Evolutionary conservation across 2,797 vertebrate species (phyloP).

Genomic region (Ctenopoma multispine): DNA sequence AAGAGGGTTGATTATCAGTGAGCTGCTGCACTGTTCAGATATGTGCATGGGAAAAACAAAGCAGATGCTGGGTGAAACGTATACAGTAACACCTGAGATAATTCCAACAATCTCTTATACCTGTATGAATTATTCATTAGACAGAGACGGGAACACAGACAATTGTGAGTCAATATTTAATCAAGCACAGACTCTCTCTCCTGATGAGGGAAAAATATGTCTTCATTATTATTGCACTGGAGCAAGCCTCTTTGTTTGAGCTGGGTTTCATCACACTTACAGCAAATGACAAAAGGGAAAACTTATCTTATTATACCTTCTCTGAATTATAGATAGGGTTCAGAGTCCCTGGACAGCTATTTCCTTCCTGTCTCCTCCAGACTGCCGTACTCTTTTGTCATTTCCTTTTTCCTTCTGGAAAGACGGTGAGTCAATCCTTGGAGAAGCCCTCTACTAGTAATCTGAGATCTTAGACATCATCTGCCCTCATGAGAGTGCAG

Average conservation of each 20-base stretch:
- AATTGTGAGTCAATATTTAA: conserved; percentile 83
- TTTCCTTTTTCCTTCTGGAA: conserved; percentile 62
- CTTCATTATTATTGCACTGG: conserved; percentile 69
- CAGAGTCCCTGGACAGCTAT: conserved; percentile 52
- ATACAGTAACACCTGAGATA: conserved; percentile 39
- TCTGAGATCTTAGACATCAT: conserved; percentile 34
- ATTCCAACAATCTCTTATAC: conserved; percentile 71
- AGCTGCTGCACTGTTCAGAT: conserved; percentile 12
- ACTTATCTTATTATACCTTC: conserved; percentile 64
- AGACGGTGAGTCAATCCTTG: conserved; percentile 20
- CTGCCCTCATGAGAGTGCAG: not conserved
- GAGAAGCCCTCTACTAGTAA: conserved; percentile 30
- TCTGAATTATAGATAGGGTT: conserved; percentile 71
- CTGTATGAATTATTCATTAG: conserved; percentile 82
- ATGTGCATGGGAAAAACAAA: conserved; percentile 48
- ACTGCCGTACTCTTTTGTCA: conserved; percentile 55
- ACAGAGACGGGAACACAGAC: conserved; percentile 73
- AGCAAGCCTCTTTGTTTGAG: conserved; percentile 56
- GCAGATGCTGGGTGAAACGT: conserved; percentile 49
- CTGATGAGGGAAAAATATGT: conserved; percentile 67
- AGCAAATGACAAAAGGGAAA: conserved; percentile 63
- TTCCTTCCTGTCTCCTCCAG: conserved; percentile 51
- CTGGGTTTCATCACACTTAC: conserved; percentile 68
- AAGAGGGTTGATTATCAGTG: conserved; percentile 1
- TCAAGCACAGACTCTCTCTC: conserved; percentile 67